Evolutionary conservation across 2,888 invertebrate genomes (phyloP), one percentile per base, ranked within the genome.

Genomic region (Ectobius pallidus): DNA sequence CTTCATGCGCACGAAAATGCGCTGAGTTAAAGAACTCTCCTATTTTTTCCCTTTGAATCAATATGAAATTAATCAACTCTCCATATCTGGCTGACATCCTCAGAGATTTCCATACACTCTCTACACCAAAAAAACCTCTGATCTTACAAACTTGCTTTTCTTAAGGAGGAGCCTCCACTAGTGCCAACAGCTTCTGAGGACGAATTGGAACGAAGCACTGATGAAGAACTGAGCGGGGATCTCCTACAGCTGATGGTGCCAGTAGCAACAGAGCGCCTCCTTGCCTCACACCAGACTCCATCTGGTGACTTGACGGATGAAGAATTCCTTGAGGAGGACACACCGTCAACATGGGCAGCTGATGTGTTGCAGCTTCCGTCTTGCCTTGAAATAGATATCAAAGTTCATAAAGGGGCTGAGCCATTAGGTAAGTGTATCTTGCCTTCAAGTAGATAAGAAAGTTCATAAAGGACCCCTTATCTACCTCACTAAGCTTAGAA

Each of bases 361-460:
- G 76, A 77, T 62, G 75, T 75, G 3, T 62, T 73, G 32, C 72
- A 76, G 55, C 81, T 88, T 42, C 87, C 88, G 1, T 75, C 84
- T 2, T 84, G 85, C 18, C 81, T 88, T 27, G 88, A 89, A 79
- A 80, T 84, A 75, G 85, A 84, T 75, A 84, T 88, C 73, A 84
- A 84, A 77, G 82, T 89, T 30, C 84, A 84, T 73, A 87, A 87
- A 79, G 87, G 86, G 72, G 82, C 83, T 49, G 85, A 86, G 69
- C 85, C 86, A 27, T 78, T 89, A 71, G 87, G 87, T 87, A 79
- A 78, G 81, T 74, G 6, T n/a, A n/a, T 44, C 14, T n/a, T n/a
- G n/a, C n/a, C n/a, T n/a, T n/a, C n/a, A n/a, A n/a, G n/a, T n/a
- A n/a, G n/a, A n/a, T n/a, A n/a, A n/a, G n/a, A n/a, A n/a, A n/a